Evolutionary conservation across 2,888 invertebrate genomes (phyloP), one percentile per base, ranked within the genome.

Genomic region (Drosophila kambysellisi): DNA sequence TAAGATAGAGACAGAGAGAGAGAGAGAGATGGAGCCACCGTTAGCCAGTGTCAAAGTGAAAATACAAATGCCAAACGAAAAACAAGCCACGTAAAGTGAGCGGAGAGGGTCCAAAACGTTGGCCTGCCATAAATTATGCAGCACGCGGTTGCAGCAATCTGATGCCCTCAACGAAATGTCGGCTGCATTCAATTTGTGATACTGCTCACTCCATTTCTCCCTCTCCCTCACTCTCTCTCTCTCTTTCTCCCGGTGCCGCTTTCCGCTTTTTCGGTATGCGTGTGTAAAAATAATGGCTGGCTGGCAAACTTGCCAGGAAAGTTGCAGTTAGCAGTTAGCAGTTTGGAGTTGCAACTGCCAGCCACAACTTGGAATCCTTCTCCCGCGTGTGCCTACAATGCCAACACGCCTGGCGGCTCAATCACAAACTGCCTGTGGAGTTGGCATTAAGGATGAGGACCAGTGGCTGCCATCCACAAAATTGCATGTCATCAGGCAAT

Each of bases 81-180:
- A 82, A 75, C 71, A 64, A 69, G 62, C 57, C 53, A 53, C 74
- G 56, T 51, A 66, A 67, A 61, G 69, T 50, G 39, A 29, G 9
- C 17, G 54, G 29, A 12, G 56, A 4, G 41, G 48, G 41, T 50
- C 15, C 25, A 72, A 70, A 67, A 56, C 60, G 74, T 66, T 70
- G 88, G 69, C 54, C 58, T 70, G 68, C 79, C 83, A 89, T 89
- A 87, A 87, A 87, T 89, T 87, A 87, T 87, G 86, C 89, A 89
- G 77, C 77, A 87, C 87, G 89, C 86, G 89, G 85, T 83, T 74
- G 84, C 87, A 81, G 89, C 89, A 87, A 87, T 86, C 89, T 88
- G 86, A 86, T 86, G 84, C 89, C 84, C 84, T 64, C 66, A 61
- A 72, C 77, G 61, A 76, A 70, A 82, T 75, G 75, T 75, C 78